A percentile compares a stretch with the other conserved stretches of the same genome.
phyloP scores from a whole-genome alignment of 2,797 vertebrate species.

The Falco berigora region DNA sequence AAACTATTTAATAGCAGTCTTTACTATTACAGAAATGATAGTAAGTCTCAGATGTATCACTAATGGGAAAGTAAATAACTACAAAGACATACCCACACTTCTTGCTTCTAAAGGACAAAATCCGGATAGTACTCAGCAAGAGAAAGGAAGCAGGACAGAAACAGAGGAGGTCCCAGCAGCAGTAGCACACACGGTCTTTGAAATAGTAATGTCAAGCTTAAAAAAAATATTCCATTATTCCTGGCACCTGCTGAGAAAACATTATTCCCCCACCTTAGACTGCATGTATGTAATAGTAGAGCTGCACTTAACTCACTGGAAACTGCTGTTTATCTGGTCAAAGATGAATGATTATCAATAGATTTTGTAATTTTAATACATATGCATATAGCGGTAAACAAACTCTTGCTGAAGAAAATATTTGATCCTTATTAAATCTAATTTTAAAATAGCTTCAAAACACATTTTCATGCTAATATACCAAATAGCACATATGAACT shows the following conservation, averaged over 20 bases:
- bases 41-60: background rate
- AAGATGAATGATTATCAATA: background rate
- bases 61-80: background rate
- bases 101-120: background rate
- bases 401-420: background rate
- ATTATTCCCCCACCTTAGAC: background rate
- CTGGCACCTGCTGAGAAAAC: background rate
- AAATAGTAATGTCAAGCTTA: background rate
- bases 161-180: background rate
- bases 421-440: background rate
- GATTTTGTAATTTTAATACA: background rate
- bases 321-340: background rate
- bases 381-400: background rate
- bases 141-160: background rate
- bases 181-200: background rate
- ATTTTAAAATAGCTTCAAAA: background rate
- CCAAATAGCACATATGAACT: background rate
- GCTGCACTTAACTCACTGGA: background rate
- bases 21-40: background rate
- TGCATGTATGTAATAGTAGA: background rate
- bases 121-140: background rate
- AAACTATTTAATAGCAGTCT: background rate
- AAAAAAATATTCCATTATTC: background rate
- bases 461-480: background rate
- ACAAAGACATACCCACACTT: background rate